A percentile compares a stretch with the other conserved stretches of the same genome.
Conservation (phyloP, 2,888 invertebrate species). For the Lysandra coridon region DNA sequence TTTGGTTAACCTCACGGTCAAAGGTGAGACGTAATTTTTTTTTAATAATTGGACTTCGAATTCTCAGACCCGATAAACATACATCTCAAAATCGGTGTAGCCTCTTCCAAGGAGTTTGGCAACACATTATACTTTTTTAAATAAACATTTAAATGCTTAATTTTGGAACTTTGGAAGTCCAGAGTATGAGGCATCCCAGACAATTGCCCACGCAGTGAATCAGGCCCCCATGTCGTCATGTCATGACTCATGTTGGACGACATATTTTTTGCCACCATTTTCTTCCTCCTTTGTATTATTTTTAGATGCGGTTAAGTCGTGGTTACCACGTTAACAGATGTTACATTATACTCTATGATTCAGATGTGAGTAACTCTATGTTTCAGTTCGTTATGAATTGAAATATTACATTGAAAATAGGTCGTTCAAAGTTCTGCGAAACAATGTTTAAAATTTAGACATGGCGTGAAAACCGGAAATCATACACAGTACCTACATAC, state of each 20-base stretch:
- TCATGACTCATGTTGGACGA: constrained; percentile 21
- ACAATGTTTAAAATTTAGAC: no score
- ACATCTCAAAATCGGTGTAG: no score
- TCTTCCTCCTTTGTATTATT: constrained; percentile 17
- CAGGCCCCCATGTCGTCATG: constrained; percentile 15
- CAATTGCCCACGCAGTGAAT: constrained; percentile 14
- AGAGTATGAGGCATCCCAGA: constrained; percentile 19
- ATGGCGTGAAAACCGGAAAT: no score
- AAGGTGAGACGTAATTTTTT: no score
- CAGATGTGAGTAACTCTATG: constrained; percentile 5
- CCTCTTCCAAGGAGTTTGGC: no score
- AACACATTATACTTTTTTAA: no score
- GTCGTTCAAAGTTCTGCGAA: no score
- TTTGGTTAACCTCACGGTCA: no score
- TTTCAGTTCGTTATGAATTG: neutral
- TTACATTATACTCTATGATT: constrained; percentile 15
- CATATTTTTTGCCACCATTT: constrained; percentile 17
- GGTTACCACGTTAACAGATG: constrained; percentile 10
- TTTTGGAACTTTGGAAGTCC: neutral
- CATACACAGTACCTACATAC: no score
- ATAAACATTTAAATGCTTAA: neutral
- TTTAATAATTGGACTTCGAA: no score
- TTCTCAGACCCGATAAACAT: no score
- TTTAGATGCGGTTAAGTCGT: constrained; percentile 21
- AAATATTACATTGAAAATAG: neutral